Evolutionary conservation across 2,888 invertebrate species (phyloP).

Genomic region (Ptilodon capucinus): DNA sequence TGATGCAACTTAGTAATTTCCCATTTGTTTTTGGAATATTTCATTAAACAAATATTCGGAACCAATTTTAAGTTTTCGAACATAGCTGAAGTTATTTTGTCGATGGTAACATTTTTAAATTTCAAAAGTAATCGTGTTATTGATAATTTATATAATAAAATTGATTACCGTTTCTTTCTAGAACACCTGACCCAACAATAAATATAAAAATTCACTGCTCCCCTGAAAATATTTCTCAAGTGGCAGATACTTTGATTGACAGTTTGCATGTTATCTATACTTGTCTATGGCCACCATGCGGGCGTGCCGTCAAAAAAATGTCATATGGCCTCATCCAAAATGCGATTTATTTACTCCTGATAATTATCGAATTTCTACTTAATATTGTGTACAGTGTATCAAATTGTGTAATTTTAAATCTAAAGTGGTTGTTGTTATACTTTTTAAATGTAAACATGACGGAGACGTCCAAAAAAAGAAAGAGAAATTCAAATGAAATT

Average conservation of each 20-base stretch:
- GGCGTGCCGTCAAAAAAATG: slow-evolving; percentile 49
- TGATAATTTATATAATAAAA: too few relatives aligned
- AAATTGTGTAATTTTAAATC: slow-evolving; percentile 32
- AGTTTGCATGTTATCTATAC: too few relatives aligned
- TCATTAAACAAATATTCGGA: too few relatives aligned
- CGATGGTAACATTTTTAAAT: neutral
- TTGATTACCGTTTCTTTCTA: too few relatives aligned
- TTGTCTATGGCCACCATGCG: slow-evolving; percentile 31
- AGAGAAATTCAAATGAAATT: slow-evolving; percentile 44
- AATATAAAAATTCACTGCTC: too few relatives aligned
- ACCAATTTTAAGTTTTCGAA: neutral
- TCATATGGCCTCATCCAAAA: slow-evolving; percentile 50
- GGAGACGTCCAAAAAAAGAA: slow-evolving; percentile 62
- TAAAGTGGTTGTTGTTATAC: slow-evolving; percentile 39
- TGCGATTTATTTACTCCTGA: slow-evolving; percentile 55
- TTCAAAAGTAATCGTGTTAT: too few relatives aligned
- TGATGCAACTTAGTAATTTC: too few relatives aligned
- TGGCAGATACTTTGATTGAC: too few relatives aligned
- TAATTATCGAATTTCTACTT: slow-evolving; percentile 52
- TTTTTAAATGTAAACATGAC: slow-evolving; percentile 62
- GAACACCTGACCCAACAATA: too few relatives aligned
- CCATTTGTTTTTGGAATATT: too few relatives aligned
- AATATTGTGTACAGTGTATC: slow-evolving; percentile 41
- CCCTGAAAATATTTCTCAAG: too few relatives aligned
- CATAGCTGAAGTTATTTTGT: neutral